phyloP scores from a whole-genome alignment of 2,797 vertebrate species.

The Saxicola maurus region DNA sequence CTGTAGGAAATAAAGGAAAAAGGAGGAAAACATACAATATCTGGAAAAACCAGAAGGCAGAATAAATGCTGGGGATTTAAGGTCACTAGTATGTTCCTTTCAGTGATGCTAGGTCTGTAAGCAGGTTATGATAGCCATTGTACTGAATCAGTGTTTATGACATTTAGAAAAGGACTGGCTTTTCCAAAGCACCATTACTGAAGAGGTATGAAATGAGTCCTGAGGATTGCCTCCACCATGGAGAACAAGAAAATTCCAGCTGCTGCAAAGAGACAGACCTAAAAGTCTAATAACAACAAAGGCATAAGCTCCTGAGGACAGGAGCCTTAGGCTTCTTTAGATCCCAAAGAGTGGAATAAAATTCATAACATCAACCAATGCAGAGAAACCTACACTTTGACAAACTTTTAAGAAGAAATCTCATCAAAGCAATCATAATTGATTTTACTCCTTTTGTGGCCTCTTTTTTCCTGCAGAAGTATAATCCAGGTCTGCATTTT shows the following conservation, averaged over 20 bases:
- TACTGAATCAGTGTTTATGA: neutral
- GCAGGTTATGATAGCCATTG: neutral
- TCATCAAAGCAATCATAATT: neutral
- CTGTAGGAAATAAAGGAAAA: neutral
- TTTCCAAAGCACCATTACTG: neutral
- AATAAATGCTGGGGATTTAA: neutral
- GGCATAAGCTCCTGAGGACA: neutral
- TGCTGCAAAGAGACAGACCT: neutral
- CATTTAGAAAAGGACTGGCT: neutral
- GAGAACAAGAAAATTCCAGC: neutral
- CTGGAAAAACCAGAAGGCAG: neutral
- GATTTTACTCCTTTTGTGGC: neutral
- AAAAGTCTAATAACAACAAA: neutral
- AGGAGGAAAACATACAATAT: neutral
- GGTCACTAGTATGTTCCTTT: neutral
- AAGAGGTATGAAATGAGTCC: neutral
- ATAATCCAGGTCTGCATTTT: neutral
- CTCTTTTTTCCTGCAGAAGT: neutral
- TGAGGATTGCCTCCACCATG: neutral
- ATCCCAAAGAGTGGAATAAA: neutral
- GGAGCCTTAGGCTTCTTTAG: neutral
- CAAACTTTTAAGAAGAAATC: neutral
- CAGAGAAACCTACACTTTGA: neutral
- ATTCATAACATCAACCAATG: neutral
- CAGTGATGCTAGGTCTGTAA: neutral